phyloP scores from a whole-genome alignment of 1,140 invertebrate genomes.

The Aphelenchoides fujianensis region DNA sequence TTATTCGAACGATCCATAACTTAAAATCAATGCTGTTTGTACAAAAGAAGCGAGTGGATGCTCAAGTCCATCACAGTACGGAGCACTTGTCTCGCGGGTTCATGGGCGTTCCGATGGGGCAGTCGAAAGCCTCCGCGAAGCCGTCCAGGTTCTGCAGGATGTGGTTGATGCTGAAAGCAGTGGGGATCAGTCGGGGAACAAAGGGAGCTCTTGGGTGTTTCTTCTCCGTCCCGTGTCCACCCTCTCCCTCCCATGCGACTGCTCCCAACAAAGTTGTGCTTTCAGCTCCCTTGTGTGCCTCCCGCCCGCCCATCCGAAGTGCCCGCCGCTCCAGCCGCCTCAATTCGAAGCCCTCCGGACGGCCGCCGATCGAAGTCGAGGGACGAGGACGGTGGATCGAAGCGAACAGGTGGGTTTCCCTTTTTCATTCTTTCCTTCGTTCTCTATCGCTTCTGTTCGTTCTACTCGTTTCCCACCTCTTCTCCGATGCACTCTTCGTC shows the following conservation, averaged over 20 bases:
- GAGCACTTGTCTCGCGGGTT: constrained; percentile 15
- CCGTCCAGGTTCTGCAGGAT: constrained; percentile 7
- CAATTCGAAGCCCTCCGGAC: too few species aligned
- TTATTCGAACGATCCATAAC: too few species aligned
- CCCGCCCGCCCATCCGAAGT: too few species aligned
- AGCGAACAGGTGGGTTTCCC: too few species aligned
- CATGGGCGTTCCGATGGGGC: constrained; percentile 6
- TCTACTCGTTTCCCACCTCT: background rate
- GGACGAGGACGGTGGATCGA: too few species aligned
- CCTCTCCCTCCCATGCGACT: background rate
- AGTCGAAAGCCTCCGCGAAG: constrained; percentile 15
- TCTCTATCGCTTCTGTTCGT: background rate
- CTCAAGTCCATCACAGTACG: background rate
- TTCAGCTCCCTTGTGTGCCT: too few species aligned
- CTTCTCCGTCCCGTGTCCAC: background rate
- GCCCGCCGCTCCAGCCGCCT: too few species aligned
- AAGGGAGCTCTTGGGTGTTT: too few species aligned
- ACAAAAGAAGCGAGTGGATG: background rate
- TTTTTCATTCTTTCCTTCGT: too few species aligned
- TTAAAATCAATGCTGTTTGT: background rate
- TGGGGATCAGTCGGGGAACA: background rate
- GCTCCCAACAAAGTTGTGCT: background rate
- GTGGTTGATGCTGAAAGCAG: constrained; percentile 10
- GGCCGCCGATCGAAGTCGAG: too few species aligned
- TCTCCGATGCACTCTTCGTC: background rate